Percentiles rank a stretch among this genome's conserved stretches.
These are phyloP conservation scores for Hyalella azteca DNA, from an alignment of 2,888 invertebrate species.

Conservation along the genomic window DNA sequence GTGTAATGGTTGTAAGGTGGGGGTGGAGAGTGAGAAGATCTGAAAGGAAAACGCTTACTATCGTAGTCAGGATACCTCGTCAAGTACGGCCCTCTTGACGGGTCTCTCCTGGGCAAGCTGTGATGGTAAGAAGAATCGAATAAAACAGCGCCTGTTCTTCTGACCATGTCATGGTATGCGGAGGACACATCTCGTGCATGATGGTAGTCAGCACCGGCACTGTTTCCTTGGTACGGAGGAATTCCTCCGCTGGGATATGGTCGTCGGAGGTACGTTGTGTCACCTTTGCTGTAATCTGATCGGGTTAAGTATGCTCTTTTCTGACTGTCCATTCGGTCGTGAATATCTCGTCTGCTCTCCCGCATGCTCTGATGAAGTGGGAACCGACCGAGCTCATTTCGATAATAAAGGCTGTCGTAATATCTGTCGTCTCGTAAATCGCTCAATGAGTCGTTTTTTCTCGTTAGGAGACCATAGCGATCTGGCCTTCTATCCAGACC, in stretches of 20 bases:
- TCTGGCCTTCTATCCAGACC: conserved; percentile 9
- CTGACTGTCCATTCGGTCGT: conserved; percentile 27
- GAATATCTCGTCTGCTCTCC: conserved; percentile 30
- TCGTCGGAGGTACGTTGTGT: background rate
- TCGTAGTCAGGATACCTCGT: conserved; percentile 10
- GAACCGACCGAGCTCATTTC: conserved; percentile 1
- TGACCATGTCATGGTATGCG: background rate
- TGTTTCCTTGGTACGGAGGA: background rate
- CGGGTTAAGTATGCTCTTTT: conserved; percentile 16
- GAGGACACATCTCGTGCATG: background rate
- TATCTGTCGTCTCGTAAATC: conserved; percentile 33
- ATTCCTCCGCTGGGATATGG: background rate
- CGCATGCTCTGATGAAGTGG: conserved; percentile 33
- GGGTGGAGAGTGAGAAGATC: background rate
- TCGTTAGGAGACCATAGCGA: background rate
- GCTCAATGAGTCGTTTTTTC: conserved; percentile 27
- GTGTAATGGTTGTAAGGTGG: background rate
- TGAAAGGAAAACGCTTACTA: background rate
- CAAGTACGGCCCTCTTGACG: conserved; percentile 11
- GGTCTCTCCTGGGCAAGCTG: conserved; percentile 31
- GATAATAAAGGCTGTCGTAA: background rate
- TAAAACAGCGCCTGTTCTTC: conserved; percentile 20
- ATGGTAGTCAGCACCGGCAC: background rate
- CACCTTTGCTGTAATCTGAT: background rate
- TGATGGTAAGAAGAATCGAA: conserved; percentile 27